These are phyloP conservation scores for Dexiosoma caninum DNA, from an alignment of 2,888 invertebrate species.

Conservation along the genomic window DNA sequence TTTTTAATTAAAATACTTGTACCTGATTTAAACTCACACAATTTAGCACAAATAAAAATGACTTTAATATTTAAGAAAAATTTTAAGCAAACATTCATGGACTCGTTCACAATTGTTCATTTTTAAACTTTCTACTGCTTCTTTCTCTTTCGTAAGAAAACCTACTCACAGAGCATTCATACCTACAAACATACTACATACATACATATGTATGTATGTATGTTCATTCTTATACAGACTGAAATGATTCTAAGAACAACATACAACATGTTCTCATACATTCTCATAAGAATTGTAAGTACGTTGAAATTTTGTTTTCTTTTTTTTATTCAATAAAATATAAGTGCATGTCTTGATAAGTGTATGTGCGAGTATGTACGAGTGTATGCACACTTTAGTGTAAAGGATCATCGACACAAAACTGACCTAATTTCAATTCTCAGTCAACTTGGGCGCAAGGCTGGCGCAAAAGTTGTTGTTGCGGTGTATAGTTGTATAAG, in stretches of 20 bases:
- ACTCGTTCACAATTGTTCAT: constrained; percentile 38
- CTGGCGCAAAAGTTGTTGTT: constrained; percentile 49
- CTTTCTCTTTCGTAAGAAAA: background rate
- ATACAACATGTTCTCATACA: no score
- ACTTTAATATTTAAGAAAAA: background rate
- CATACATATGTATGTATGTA: constrained; percentile 7
- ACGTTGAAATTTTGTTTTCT: constrained; percentile 34
- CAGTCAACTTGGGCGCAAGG: constrained; percentile 73
- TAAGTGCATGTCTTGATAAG: constrained; percentile 23
- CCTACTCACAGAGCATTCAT: background rate
- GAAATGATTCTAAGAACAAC: no score
- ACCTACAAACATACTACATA: constrained; percentile 28
- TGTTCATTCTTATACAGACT: no score
- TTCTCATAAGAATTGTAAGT: constrained; percentile 3
- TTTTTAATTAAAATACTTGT: background rate
- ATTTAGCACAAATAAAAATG: background rate
- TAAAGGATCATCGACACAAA: constrained; percentile 78
- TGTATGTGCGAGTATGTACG: constrained; percentile 4
- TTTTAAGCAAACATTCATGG: constrained; percentile 5
- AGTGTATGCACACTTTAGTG: constrained; percentile 62
- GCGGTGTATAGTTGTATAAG: background rate
- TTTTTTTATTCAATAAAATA: constrained; percentile 14
- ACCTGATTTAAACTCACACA: background rate
- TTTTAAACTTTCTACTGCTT: constrained; percentile 20
- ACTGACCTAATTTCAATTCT: constrained; percentile 77